Conservation (phyloP, 2,113 vertebrate genomes). For the Lethenteron reissneri region DNA sequence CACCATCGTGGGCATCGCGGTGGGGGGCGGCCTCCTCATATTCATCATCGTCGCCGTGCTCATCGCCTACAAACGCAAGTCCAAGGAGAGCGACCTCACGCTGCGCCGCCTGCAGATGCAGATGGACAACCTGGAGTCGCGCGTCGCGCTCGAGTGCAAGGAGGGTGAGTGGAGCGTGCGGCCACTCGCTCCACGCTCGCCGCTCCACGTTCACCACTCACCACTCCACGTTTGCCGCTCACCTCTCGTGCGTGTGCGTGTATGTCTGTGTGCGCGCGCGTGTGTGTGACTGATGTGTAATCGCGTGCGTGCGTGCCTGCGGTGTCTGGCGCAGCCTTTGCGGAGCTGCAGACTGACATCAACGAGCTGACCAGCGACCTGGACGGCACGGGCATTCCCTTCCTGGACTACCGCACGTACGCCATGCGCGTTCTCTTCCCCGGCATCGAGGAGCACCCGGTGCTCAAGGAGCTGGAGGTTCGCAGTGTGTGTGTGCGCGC, state of each 20-base stretch:
- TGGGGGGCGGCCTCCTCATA: constrained; percentile 64
- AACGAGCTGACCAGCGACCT: constrained; percentile 83
- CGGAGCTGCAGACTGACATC: constrained; percentile 90
- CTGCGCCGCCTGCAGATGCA: constrained; percentile 95
- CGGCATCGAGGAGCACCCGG: constrained; percentile 93
- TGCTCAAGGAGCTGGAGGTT: constrained; percentile 99
- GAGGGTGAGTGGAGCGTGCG: constrained; percentile 34
- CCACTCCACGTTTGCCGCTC: no score
- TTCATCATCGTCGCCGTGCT: constrained; percentile 84
- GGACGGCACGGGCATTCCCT: constrained; percentile 84
- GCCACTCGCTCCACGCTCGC: background rate
- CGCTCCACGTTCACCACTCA: no score
- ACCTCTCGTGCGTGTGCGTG: no score
- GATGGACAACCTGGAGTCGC: constrained; percentile 98
- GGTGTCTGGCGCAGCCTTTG: constrained; percentile 39
- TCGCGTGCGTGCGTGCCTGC: background rate
- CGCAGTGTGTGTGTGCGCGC: background rate
- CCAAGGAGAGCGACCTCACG: constrained; percentile 78
- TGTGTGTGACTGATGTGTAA: background rate
- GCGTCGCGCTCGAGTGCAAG: constrained; percentile 90
- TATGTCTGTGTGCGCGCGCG: no score
- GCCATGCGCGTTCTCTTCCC: constrained; percentile 97
- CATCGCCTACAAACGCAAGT: constrained; percentile 94
- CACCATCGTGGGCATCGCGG: constrained; percentile 84
- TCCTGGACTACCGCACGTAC: constrained; percentile 86